Evolutionary conservation across 2,888 invertebrate genomes (phyloP), one percentile per base, ranked within the genome.

Genomic region (Chrysomela aeneicollis): DNA sequence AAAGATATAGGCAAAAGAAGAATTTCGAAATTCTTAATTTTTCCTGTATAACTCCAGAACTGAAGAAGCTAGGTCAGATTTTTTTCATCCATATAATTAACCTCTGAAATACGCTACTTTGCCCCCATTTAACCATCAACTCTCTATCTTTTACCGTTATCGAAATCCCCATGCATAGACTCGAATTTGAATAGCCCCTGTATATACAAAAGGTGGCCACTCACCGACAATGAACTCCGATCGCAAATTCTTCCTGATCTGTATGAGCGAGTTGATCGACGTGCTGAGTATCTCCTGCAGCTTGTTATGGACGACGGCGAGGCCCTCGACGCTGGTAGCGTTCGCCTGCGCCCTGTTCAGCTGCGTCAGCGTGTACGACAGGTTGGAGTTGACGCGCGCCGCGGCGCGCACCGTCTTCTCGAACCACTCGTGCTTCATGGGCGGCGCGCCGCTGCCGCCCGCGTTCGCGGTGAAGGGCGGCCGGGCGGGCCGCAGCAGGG

Each of bases 331-430:
- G 26, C 83, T 82, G 46, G 84, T 81, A 8, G 85, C 84, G 51
- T 85, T 82, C 47, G 85, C 79, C 73, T 84, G 84, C 61, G 84
- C 85, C 70, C 84, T 85, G 65, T 86, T 87, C 37, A 88, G 76
- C 70, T 84, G 84, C 32, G 84, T 81, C 53, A 88, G 78, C 37
- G 86, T 84, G 17, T 84, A 80, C 19, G 87, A 79, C 5, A 88
- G 83, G 77, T 87, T 87, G 66, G 87, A 86, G 58, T 87, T 82
- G 26, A 87, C 84, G 67, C 87, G 85, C 26, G 86, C 84, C 0
- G 87, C 86, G 71, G 87, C 85, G 54, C 86, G 78, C 30, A 87
- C 81, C 68, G 87, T 88, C 71, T 86, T 87, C 64, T 87, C 84
- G 73, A 85, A 88, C 88, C 88, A 88, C 75, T 88, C 87, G 53